These are phyloP conservation scores for Haliclona indistincta DNA, from an alignment of 37 sponge, comb jelly and placozoan genomes.

Conservation along the genomic window DNA sequence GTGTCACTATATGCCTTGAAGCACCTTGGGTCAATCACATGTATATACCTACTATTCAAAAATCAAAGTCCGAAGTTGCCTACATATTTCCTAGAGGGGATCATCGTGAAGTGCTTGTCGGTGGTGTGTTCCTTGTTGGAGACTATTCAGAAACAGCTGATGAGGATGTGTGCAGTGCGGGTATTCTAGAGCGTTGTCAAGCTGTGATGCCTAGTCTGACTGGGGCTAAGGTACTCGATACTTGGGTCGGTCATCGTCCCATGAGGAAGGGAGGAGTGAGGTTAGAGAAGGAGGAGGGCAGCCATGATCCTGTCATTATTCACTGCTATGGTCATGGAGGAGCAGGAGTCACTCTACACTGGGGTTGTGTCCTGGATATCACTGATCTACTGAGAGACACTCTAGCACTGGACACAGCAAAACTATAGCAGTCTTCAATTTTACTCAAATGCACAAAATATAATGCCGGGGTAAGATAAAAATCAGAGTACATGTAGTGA, in stretches of 20 bases:
- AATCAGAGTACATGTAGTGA: too few species aligned
- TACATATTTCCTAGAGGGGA: constrained; percentile 49
- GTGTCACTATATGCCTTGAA: constrained; percentile 51
- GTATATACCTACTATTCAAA: too few species aligned
- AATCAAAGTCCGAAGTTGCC: background rate
- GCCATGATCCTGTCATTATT: constrained; percentile 17
- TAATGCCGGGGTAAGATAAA: too few species aligned
- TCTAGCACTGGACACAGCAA: too few species aligned
- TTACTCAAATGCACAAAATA: too few species aligned
- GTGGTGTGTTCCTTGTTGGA: constrained; percentile 42
- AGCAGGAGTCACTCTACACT: constrained; percentile 47
- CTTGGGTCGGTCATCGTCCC: constrained; percentile 72
- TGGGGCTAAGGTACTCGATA: constrained; percentile 45
- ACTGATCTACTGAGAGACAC: too few species aligned
- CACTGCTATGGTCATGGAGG: constrained; percentile 89
- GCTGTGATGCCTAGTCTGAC: constrained; percentile 46
- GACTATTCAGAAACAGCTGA: constrained; percentile 20
- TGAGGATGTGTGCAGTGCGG: background rate
- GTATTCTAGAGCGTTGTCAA: constrained; percentile 29
- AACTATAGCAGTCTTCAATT: too few species aligned
- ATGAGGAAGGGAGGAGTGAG: constrained; percentile 44
- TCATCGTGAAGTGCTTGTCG: constrained; percentile 47
- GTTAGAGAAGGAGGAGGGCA: constrained; percentile 50
- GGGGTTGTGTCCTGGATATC: constrained; percentile 90
- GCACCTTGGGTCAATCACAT: constrained; percentile 81